phyloP scores from a whole-genome alignment of 2,797 vertebrate species.

The Tauraco hartlaubi region DNA sequence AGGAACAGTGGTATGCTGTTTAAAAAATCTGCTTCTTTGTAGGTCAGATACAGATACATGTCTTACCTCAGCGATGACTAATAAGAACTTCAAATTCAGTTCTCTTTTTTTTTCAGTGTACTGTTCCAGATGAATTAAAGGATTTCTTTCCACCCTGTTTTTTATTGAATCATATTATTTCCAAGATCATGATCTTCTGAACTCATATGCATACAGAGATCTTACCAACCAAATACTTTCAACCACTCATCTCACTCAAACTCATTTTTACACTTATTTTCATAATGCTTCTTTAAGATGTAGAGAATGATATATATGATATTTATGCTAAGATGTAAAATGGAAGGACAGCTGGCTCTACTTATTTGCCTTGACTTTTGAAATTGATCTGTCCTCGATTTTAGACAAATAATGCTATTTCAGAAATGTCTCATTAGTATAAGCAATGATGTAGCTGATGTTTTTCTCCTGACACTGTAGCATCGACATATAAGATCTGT shows the following conservation, averaged over 20 bases:
- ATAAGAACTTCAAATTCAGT: not conserved
- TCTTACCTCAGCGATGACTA: conserved; percentile 6
- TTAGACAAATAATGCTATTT: conserved; percentile 16
- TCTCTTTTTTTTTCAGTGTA: not conserved
- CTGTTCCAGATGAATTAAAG: not conserved
- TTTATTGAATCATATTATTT: not conserved
- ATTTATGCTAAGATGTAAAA: not conserved
- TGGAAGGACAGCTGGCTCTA: not conserved
- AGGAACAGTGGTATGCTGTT: not conserved
- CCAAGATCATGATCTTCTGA: not conserved
- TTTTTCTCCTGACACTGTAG: not conserved
- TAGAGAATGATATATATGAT: not conserved
- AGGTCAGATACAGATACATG: not conserved
- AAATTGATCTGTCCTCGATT: conserved; percentile 12
- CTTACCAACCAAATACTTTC: not conserved
- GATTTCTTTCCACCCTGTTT: not conserved
- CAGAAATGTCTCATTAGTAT: conserved; percentile 27
- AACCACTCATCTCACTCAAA: not conserved
- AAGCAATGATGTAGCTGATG: not conserved
- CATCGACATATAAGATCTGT: not conserved
- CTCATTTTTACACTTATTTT: not conserved
- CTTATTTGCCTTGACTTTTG: not conserved
- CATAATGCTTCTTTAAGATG: not conserved
- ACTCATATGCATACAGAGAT: not conserved
- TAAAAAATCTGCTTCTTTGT: not conserved